Evolutionary conservation across 2,888 invertebrate species (phyloP).

Genomic region (Phorcus lineatus): DNA sequence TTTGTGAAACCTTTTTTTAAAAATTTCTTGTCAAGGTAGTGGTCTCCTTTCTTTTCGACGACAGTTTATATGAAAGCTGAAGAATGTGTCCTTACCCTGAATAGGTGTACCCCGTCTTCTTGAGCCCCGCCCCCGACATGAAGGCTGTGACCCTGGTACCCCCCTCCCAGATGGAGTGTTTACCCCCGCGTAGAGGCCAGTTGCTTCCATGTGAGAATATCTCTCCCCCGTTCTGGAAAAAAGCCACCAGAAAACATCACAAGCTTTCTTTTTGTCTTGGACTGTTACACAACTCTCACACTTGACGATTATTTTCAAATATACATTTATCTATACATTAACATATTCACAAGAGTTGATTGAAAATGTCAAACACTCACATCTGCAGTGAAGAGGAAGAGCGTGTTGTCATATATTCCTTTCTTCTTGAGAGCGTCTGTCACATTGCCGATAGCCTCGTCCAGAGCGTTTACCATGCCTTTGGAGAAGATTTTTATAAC

Average conservation of each 20-base stretch:
- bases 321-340: neutral
- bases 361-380: neutral
- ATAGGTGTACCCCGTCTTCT: constrained; percentile 27
- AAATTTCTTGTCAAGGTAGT: too few species aligned
- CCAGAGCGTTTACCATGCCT: constrained; percentile 12
- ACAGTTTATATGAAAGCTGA: too few species aligned
- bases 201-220: constrained; percentile 14
- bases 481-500: too few species aligned
- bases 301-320: neutral
- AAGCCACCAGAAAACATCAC: neutral
- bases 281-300: too few species aligned
- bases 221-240: constrained; percentile 70
- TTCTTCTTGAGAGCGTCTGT: neutral
- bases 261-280: too few species aligned
- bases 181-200: constrained; percentile 31
- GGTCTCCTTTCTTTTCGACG: too few species aligned
- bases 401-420: constrained; percentile 5
- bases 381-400: constrained; percentile 11
- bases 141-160: constrained; percentile 36
- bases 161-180: constrained; percentile 37
- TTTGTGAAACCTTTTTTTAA: too few species aligned
- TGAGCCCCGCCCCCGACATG: constrained; percentile 26
- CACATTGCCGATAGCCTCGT: constrained; percentile 9
- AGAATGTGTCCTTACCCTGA: constrained; percentile 9
- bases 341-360: too few species aligned